These are phyloP conservation scores for Danio kyathit DNA, from an alignment of 2,797 vertebrate species.

Conservation along the genomic window DNA sequence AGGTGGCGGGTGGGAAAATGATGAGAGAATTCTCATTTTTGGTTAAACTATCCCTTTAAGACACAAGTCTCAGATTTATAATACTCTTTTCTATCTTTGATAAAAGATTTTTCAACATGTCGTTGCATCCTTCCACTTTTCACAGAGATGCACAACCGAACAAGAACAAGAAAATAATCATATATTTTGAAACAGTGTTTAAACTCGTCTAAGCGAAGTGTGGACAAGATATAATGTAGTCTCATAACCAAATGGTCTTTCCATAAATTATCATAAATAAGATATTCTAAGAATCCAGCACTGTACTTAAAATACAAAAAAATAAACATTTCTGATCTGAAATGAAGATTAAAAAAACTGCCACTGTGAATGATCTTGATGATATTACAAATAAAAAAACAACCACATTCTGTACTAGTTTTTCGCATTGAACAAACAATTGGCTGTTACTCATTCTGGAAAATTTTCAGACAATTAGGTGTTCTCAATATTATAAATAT, in stretches of 20 bases:
- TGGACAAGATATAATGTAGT: slow-evolving; percentile 42
- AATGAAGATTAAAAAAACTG: too few relatives aligned
- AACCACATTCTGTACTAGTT: slow-evolving; percentile 16
- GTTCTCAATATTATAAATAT: slow-evolving; percentile 3
- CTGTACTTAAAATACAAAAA: slow-evolving; percentile 32
- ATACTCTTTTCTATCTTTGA: slow-evolving; percentile 17
- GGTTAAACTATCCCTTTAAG: too few relatives aligned
- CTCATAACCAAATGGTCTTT: slow-evolving; percentile 37
- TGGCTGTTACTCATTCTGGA: slow-evolving; percentile 1
- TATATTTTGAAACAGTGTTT: slow-evolving; percentile 31
- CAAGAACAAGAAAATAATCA: slow-evolving; percentile 32
- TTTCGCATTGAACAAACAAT: slow-evolving; percentile 3
- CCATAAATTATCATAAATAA: slow-evolving; percentile 54
- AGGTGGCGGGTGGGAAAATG: too few relatives aligned
- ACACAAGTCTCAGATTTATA: background rate
- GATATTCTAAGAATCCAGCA: slow-evolving; percentile 38
- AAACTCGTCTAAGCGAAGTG: slow-evolving; percentile 31
- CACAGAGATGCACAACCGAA: background rate
- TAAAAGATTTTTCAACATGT: slow-evolving; percentile 25
- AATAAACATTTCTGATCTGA: background rate
- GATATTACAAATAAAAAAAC: slow-evolving; percentile 21
- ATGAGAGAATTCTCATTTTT: too few relatives aligned
- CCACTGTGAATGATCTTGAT: too few relatives aligned
- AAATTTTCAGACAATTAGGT: background rate
- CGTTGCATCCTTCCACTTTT: slow-evolving; percentile 7